phyloP scores from a whole-genome alignment of 2,888 invertebrate species.

The Malachius bipustulatus region DNA sequence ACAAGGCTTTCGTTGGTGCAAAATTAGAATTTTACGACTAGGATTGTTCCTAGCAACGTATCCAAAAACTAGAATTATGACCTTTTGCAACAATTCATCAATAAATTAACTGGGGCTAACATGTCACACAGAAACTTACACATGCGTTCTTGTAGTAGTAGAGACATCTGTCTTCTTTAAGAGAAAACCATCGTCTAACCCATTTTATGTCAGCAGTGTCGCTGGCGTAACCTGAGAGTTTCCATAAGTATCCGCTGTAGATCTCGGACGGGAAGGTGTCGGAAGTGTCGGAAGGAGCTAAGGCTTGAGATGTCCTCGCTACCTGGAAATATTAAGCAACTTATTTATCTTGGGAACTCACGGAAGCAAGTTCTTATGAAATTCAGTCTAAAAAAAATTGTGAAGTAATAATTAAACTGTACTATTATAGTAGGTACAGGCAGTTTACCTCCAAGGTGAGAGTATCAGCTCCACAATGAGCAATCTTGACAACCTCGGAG shows the following conservation, averaged over 20 bases:
- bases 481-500: conserved; percentile 85
- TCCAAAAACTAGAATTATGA: too few relatives aligned
- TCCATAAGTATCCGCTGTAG: conserved; percentile 68
- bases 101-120: too few relatives aligned
- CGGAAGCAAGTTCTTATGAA: too few relatives aligned
- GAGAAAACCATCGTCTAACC: conserved; percentile 83
- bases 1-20: too few relatives aligned
- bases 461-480: conserved; percentile 77
- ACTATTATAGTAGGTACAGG: too few relatives aligned
- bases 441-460: conserved; percentile 66
- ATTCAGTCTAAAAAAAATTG: too few relatives aligned
- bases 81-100: too few relatives aligned
- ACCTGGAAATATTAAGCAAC: conserved; percentile 45
- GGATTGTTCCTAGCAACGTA: too few relatives aligned
- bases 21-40: too few relatives aligned
- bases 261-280: conserved; percentile 48
- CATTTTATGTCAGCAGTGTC: conserved; percentile 50
- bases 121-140: too few relatives aligned
- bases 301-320: conserved; percentile 72
- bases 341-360: background rate
- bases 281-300: conserved; percentile 55
- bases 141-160: conserved; percentile 90
- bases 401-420: too few relatives aligned
- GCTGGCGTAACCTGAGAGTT: conserved; percentile 50
- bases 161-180: conserved; percentile 84